Evolutionary conservation across 2,113 vertebrate species (phyloP).

Genomic region (Okapia johnstoni): DNA sequence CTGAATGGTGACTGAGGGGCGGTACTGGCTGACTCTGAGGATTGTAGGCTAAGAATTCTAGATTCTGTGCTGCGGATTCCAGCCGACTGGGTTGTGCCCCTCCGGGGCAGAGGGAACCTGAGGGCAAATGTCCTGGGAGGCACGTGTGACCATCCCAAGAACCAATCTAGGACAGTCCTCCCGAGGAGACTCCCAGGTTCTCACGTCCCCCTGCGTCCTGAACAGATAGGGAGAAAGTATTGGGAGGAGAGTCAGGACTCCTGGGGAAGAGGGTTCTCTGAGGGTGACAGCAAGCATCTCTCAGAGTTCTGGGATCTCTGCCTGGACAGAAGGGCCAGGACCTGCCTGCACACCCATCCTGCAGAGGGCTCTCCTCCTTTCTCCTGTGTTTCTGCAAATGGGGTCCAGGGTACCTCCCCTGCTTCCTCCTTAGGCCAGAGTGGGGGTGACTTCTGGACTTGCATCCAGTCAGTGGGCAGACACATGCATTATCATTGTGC

Average conservation of each 20-base stretch:
- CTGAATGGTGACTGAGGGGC: neutral
- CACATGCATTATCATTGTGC: neutral
- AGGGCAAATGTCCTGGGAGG: neutral
- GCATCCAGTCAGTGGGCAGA: neutral
- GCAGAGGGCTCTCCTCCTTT: neutral
- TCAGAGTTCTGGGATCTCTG: neutral
- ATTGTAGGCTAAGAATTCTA: neutral
- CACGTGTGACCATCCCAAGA: neutral
- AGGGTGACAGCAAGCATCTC: neutral
- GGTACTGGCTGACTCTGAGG: neutral
- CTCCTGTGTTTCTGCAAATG: neutral
- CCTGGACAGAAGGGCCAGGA: neutral
- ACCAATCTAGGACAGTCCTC: neutral
- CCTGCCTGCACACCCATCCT: rapidly evolving
- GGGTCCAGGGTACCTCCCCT: neutral
- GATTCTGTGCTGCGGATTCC: neutral
- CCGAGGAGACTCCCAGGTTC: neutral
- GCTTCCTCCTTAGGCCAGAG: neutral
- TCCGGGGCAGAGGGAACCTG: neutral
- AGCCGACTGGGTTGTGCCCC: neutral
- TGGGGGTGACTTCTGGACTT: neutral
- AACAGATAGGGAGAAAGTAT: neutral
- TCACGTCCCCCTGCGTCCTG: neutral
- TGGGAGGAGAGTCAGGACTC: neutral
- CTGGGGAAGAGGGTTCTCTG: neutral